Base-by-base conservation (phyloP, 2,797 vertebrate species). In the Gallinago nigripennis region DNA sequence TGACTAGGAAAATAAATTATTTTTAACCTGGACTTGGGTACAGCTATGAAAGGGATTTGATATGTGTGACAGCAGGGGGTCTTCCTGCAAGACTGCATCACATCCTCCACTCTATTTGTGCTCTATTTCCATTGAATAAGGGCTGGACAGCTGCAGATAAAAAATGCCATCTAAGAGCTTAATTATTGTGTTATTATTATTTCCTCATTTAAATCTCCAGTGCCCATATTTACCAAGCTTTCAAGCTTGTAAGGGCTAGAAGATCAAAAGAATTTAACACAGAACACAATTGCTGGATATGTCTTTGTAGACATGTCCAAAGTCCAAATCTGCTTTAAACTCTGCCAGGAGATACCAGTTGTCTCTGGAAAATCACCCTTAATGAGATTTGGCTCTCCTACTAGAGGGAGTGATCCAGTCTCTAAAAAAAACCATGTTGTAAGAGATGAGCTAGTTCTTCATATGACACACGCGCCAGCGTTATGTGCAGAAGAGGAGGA, bases 111-210 rank as follows among this genome's bases (percentile, higher is more conserved):
- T 33, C 39, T 39, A 39, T 80, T 87, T 91, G 68, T 90, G 23
- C 45, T 86, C 92, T 84, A 63, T 45, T 61, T 90, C 31, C 28
- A 60, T 31, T 71, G 82, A 39, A 88, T 88, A 94, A 61, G 27
- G 35, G 6, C 66, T 53, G 56, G 24, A 48, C 8, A 33, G 66
- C 30, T 81, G 54, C 70, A 90, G 73, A 94, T 79, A 66, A 88
- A 91, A 82, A 69, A 66, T 90, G 27, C 31, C n/a, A 41, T 61
- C 35, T 45, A 56, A 63, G 41, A 57, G 35, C 56, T 90, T 92
- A 88, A 92, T 94, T 86, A 63, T n/a, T 79, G n/a, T 60, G 35
- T 53, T 75, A 45, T 79, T 82, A 46, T 78, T 85, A 84, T 78
- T 95, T 95, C 75, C 71, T 82, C 45, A 33, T 45, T 78, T 85